These are phyloP conservation scores for Synanthedon andrenaeformis DNA, from an alignment of 2,888 invertebrate species.

Conservation along the genomic window DNA sequence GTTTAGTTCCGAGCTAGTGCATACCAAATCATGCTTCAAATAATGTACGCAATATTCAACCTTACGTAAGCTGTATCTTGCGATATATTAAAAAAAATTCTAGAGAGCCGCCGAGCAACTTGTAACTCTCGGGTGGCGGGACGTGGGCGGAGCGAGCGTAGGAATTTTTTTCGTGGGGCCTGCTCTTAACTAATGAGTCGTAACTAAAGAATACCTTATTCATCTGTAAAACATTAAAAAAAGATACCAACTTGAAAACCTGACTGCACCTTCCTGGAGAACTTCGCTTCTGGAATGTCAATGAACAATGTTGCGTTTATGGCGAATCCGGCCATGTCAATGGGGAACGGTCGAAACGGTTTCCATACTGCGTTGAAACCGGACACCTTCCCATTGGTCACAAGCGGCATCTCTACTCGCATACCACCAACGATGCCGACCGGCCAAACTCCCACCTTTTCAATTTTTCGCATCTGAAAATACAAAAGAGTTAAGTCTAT, in stretches of 20 bases:
- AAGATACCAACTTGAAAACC: slow-evolving; percentile 77
- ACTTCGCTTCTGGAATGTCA: slow-evolving; percentile 77
- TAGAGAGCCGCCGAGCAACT: too few relatives aligned
- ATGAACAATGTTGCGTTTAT: slow-evolving; percentile 83
- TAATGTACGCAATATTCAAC: too few relatives aligned
- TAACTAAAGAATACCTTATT: too few relatives aligned
- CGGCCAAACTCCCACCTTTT: slow-evolving; percentile 91
- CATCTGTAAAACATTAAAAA: too few relatives aligned
- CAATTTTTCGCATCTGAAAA: slow-evolving; percentile 82
- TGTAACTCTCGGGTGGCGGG: too few relatives aligned
- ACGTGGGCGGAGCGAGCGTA: too few relatives aligned
- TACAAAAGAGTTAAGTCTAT: neutral
- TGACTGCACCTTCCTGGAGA: slow-evolving; percentile 86
- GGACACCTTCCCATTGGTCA: slow-evolving; percentile 69
- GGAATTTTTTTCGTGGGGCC: too few relatives aligned
- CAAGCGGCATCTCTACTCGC: slow-evolving; percentile 89
- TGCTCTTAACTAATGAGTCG: too few relatives aligned
- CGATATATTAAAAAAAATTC: too few relatives aligned
- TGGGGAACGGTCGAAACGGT: slow-evolving; percentile 91
- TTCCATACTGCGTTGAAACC: slow-evolving; percentile 84
- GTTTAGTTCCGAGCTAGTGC: too few relatives aligned
- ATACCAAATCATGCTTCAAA: too few relatives aligned
- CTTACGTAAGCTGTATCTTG: too few relatives aligned
- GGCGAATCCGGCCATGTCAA: slow-evolving; percentile 98
- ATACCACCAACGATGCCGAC: slow-evolving; percentile 97